Evolutionary conservation across 1,140 invertebrate species (phyloP).

Genomic region (Ylistrum balloti): DNA sequence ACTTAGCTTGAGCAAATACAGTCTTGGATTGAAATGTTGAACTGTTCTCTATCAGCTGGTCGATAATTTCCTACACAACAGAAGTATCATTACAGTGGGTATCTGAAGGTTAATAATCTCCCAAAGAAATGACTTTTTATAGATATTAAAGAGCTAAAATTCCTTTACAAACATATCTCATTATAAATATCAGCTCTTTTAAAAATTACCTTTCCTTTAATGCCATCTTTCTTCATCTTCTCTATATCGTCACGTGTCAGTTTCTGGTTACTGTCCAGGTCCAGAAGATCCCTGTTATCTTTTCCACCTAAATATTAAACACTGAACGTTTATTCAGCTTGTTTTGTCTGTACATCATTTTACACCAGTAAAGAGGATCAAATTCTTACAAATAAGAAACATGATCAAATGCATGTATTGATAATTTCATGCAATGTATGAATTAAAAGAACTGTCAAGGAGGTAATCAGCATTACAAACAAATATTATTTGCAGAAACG

Average conservation of each 20-base stretch:
- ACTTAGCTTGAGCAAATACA: constrained; percentile 96
- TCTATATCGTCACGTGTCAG: constrained; percentile 92
- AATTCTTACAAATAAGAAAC: too few species aligned
- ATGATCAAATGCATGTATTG: too few species aligned
- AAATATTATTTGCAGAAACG: too few species aligned
- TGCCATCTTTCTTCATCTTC: constrained; percentile 89
- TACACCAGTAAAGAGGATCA: too few species aligned
- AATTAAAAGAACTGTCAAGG: too few species aligned
- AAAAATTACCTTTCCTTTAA: constrained; percentile 88
- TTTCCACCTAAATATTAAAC: constrained; percentile 68
- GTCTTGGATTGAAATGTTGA: constrained; percentile 91
- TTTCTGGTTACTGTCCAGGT: constrained; percentile 92
- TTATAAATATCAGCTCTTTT: too few species aligned
- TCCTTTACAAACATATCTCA: too few species aligned
- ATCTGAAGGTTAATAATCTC: constrained; percentile 48
- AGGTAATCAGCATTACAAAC: too few species aligned
- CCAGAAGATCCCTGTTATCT: constrained; percentile 93
- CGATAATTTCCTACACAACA: constrained; percentile 89
- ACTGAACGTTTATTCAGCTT: too few species aligned
- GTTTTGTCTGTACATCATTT: too few species aligned
- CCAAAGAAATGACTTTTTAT: not conserved
- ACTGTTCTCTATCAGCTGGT: constrained; percentile 93
- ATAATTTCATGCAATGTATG: too few species aligned
- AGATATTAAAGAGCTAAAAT: too few species aligned
- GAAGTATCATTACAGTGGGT: not conserved